Conservation (phyloP, 2,797 vertebrate species). For the Bucorvus abyssinicus region DNA sequence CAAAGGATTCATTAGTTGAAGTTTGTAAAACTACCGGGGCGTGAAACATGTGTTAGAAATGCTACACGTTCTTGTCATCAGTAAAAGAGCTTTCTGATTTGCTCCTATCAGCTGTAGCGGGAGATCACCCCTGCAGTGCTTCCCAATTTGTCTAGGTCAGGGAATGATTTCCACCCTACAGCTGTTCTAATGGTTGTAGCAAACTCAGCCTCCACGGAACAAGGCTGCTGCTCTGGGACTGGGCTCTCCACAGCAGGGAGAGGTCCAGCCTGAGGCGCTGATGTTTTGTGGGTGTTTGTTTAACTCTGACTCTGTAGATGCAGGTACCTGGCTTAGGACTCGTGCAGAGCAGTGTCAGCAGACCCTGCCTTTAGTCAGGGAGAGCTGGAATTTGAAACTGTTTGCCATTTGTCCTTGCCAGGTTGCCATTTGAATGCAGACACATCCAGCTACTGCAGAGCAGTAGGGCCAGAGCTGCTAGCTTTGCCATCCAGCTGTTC, state of each 20-base stretch:
- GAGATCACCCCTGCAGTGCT: background rate
- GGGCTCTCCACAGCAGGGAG: background rate
- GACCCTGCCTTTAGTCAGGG: background rate
- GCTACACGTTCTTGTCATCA: background rate
- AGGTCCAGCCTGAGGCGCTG: background rate
- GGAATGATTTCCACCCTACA: rapidly evolving
- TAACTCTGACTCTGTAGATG: rapidly evolving
- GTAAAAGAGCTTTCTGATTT: background rate
- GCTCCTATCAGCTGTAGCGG: rapidly evolving
- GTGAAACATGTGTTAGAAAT: background rate
- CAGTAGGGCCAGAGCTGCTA: slow-evolving; percentile 66
- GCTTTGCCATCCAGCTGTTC: slow-evolving; percentile 83
- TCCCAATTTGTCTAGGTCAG: background rate
- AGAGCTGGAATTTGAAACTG: background rate
- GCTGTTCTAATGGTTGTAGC: background rate
- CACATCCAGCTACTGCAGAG: slow-evolving; percentile 74
- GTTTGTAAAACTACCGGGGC: background rate
- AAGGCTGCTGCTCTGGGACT: background rate
- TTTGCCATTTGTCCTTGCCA: background rate
- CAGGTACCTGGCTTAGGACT: background rate
- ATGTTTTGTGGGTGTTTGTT: background rate
- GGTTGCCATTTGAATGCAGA: slow-evolving; percentile 53
- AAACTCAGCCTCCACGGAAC: background rate
- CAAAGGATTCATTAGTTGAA: rapidly evolving
- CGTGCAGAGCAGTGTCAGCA: background rate